These are phyloP conservation scores for Psittacara wagleri DNA, from an alignment of 2,113 vertebrate species.

Conservation along the genomic window DNA sequence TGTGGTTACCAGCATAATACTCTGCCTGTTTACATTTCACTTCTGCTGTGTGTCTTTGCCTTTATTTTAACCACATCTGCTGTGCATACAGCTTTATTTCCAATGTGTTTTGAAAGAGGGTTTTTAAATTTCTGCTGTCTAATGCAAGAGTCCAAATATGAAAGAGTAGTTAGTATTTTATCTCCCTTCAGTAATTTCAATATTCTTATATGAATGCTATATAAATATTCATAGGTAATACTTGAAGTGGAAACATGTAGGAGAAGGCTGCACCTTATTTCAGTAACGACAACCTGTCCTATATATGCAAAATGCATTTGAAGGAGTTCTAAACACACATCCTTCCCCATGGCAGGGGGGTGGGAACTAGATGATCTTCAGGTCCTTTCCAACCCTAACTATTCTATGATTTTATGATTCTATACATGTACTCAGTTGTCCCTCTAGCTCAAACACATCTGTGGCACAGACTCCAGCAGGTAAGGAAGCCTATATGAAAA, in stretches of 20 bases:
- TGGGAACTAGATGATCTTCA: too few species aligned
- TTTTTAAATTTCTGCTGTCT: background rate
- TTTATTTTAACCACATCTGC: background rate
- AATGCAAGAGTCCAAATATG: background rate
- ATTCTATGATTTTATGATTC: too few species aligned
- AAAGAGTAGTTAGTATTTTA: background rate
- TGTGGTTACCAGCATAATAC: background rate
- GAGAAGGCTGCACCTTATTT: background rate
- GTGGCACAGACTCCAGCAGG: background rate
- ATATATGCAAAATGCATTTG: background rate
- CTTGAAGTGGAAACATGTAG: background rate
- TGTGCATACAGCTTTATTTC: fast-evolving
- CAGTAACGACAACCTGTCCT: background rate
- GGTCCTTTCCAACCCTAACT: too few species aligned
- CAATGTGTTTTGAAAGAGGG: background rate
- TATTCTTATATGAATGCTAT: background rate
- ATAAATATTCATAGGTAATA: background rate
- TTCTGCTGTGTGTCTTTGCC: background rate
- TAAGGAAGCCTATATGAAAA: background rate
- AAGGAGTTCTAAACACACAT: background rate
- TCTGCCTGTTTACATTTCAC: background rate
- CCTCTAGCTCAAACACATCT: background rate
- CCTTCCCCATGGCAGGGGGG: too few species aligned
- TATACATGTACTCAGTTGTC: background rate
- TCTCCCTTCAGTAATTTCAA: background rate